These are phyloP conservation scores for Gallinago nigripennis DNA, from an alignment of 2,797 vertebrate species.

Conservation along the genomic window DNA sequence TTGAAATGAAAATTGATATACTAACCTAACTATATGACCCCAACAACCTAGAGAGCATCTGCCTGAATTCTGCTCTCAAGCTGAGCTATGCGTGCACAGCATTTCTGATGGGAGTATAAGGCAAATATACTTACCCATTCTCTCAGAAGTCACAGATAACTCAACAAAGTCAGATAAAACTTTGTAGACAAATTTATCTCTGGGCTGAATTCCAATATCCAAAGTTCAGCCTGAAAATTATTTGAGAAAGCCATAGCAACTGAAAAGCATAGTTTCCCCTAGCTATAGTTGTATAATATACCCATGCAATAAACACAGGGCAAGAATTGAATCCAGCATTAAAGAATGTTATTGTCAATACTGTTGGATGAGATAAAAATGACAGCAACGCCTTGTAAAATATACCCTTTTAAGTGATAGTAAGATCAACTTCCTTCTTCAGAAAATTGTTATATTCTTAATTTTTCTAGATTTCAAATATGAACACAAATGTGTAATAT, in stretches of 20 bases:
- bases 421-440: neutral
- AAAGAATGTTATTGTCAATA: neutral
- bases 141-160: slow-evolving; percentile 11
- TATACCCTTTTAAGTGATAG: neutral
- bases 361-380: neutral
- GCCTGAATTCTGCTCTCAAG: neutral
- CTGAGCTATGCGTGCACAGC: neutral
- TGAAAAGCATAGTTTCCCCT: neutral
- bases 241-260: neutral
- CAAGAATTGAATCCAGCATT: neutral
- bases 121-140: neutral
- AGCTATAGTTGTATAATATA: neutral
- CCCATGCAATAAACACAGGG: neutral
- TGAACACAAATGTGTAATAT: neutral
- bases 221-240: neutral
- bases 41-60: neutral
- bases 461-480: neutral
- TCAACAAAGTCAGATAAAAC: slow-evolving; percentile 23
- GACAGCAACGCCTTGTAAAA: neutral
- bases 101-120: neutral
- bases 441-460: neutral
- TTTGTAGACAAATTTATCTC: slow-evolving; percentile 19
- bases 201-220: neutral
- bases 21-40: neutral
- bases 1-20: neutral